Percentiles rank a stretch among this genome's conserved stretches.
Evolutionary conservation across 2,113 vertebrate genomes (phyloP).

Genomic region (Nothoprocta pentlandii): DNA sequence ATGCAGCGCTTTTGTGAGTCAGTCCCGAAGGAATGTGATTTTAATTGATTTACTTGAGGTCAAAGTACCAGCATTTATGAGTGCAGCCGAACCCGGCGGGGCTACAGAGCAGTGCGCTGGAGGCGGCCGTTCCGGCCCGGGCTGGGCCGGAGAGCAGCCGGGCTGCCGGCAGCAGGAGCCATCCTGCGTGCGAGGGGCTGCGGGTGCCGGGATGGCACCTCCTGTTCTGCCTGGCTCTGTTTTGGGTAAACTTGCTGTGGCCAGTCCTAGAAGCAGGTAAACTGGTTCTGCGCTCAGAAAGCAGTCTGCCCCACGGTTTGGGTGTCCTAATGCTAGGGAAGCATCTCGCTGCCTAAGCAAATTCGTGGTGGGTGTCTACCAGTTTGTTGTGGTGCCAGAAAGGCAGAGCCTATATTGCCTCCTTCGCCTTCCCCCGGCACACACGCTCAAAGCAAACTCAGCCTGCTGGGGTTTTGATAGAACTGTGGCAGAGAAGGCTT

Average conservation of each 20-base stretch:
- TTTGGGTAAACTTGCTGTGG: background rate
- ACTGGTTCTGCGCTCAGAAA: background rate
- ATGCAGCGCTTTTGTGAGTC: constrained; percentile 11
- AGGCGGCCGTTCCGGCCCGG: background rate
- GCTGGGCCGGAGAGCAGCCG: background rate
- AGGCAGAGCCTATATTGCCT: background rate
- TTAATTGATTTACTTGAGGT: constrained; percentile 18
- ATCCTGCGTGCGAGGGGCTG: background rate
- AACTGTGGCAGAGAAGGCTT: background rate
- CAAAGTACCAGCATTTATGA: background rate
- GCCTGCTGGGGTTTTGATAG: background rate
- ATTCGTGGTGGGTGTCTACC: background rate
- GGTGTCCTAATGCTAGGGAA: background rate
- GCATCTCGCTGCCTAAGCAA: background rate
- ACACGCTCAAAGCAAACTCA: background rate
- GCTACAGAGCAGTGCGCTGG: background rate
- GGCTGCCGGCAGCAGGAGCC: background rate
- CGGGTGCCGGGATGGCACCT: background rate
- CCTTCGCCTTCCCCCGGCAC: background rate
- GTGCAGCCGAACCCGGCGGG: background rate
- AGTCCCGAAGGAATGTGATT: constrained; percentile 4
- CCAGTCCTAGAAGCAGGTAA: background rate
- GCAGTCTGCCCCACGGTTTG: background rate
- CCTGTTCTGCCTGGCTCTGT: background rate
- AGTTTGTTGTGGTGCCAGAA: constrained; percentile 26